Evolutionary conservation across 2,113 vertebrate genomes (phyloP).

Genomic region (Anarhynchus alexandrinus): DNA sequence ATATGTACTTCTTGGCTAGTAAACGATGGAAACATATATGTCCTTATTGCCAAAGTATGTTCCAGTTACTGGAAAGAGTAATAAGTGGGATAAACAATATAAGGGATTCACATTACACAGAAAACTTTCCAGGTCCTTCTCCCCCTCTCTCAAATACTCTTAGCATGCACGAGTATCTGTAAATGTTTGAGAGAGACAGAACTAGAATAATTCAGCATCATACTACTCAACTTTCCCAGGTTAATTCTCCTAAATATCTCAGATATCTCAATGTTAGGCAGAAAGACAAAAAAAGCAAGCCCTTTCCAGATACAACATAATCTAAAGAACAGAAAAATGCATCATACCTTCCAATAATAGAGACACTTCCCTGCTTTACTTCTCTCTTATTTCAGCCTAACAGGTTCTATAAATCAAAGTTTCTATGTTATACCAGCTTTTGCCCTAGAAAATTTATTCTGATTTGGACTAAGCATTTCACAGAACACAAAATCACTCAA

Average conservation of each 20-base stretch:
- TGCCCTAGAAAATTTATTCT: neutral
- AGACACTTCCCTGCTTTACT: neutral
- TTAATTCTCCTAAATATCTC: neutral
- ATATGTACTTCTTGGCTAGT: slow-evolving; percentile 55
- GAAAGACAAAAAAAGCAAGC: slow-evolving; percentile 3
- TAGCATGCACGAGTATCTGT: neutral
- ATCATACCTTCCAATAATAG: neutral
- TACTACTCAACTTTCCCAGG: neutral
- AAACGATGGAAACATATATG: slow-evolving; percentile 50
- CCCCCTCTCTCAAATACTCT: neutral
- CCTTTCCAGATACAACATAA: neutral
- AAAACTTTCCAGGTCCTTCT: slow-evolving; percentile 25
- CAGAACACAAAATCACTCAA: neutral
- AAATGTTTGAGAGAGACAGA: neutral
- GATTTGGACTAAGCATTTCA: neutral
- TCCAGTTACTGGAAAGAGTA: slow-evolving; percentile 52
- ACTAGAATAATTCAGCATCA: neutral
- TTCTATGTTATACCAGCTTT: neutral
- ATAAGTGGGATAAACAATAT: slow-evolving; percentile 36
- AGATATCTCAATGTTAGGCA: neutral
- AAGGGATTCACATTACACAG: slow-evolving; percentile 18
- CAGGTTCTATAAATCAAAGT: neutral
- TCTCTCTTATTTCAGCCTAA: neutral
- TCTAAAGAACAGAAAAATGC: neutral
- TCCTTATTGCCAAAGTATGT: slow-evolving; percentile 48